Evolutionary conservation across 2,113 vertebrate species (phyloP).

Genomic region (Pangasianodon gigas): DNA sequence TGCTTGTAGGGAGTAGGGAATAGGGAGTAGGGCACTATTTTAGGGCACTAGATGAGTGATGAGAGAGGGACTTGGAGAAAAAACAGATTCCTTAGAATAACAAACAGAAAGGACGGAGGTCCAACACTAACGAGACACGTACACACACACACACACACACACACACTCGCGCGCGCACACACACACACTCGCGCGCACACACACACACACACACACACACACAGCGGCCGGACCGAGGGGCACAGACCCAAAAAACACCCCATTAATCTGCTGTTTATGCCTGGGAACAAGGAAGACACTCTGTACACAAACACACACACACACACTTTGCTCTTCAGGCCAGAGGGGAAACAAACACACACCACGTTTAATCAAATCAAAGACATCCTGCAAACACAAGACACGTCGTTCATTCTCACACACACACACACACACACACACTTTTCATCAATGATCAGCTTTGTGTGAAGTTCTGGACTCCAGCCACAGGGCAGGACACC

Average conservation of each 20-base stretch:
- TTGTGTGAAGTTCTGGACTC: constrained; percentile 67
- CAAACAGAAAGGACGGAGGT: background rate
- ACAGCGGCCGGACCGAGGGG: background rate
- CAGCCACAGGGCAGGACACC: constrained; percentile 68
- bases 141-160: constrained; percentile 23
- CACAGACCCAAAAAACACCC: constrained; percentile 9
- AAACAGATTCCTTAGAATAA: background rate
- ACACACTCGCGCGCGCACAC: background rate
- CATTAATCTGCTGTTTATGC: constrained; percentile 38
- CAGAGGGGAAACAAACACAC: constrained; percentile 60
- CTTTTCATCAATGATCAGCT: constrained; percentile 66
- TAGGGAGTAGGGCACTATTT: background rate
- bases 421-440: constrained; percentile 24
- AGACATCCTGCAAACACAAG: constrained; percentile 65
- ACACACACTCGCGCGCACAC: too few relatives aligned
- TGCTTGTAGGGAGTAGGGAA: background rate
- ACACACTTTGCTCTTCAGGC: constrained; percentile 37
- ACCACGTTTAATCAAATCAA: constrained; percentile 67
- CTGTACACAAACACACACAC: constrained; percentile 2
- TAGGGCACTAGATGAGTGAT: background rate
- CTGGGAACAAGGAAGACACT: constrained; percentile 8
- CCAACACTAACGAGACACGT: background rate
- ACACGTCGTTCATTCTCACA: constrained; percentile 36
- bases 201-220: background rate
- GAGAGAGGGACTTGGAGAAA: background rate